Conservation (phyloP, 1,140 invertebrate species). For the Papilio xuthus region DNA sequence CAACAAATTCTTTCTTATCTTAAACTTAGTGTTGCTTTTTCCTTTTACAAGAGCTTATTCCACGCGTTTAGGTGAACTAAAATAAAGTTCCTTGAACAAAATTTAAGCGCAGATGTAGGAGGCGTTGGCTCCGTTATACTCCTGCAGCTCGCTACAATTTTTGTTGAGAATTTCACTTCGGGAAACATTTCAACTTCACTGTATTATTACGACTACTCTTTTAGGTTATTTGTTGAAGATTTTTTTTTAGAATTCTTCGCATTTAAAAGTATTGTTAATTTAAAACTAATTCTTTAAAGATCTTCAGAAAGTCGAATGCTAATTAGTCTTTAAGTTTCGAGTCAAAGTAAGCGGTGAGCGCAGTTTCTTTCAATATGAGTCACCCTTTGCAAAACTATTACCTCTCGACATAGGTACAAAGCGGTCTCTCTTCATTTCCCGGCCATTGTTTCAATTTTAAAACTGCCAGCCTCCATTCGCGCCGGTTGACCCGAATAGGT, state of each 20-base stretch:
- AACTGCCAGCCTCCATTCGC: slow-evolving; percentile 54
- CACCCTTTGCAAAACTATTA: slow-evolving; percentile 28
- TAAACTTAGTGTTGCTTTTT: slow-evolving; percentile 33
- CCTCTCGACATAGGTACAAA: slow-evolving; percentile 34
- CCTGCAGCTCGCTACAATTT: slow-evolving; percentile 31
- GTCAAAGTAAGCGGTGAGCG: slow-evolving; percentile 16
- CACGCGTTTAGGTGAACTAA: slow-evolving; percentile 33
- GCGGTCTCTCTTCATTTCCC: slow-evolving; percentile 60
- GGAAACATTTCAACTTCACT: slow-evolving; percentile 29
- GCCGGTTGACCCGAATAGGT: slow-evolving; percentile 65
- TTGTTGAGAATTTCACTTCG: slow-evolving; percentile 28
- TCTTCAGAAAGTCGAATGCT: slow-evolving; percentile 10
- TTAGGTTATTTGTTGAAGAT: neutral
- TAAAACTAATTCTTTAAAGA: neutral
- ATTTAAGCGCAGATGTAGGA: slow-evolving; percentile 36
- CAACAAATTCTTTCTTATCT: slow-evolving; percentile 33
- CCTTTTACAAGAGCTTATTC: slow-evolving; percentile 33
- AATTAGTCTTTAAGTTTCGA: slow-evolving; percentile 28
- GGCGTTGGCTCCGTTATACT: slow-evolving; percentile 27
- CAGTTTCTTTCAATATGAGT: slow-evolving; percentile 29
- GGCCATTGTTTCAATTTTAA: slow-evolving; percentile 67
- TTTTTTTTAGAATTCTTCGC: neutral
- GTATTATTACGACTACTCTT: neutral
- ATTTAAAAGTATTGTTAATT: neutral
- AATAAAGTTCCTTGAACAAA: slow-evolving; percentile 35